A percentile compares a stretch with the other conserved stretches of the same genome.
Conservation (phyloP, 2,113 vertebrate genomes). For the Clarias gariepinus region DNA sequence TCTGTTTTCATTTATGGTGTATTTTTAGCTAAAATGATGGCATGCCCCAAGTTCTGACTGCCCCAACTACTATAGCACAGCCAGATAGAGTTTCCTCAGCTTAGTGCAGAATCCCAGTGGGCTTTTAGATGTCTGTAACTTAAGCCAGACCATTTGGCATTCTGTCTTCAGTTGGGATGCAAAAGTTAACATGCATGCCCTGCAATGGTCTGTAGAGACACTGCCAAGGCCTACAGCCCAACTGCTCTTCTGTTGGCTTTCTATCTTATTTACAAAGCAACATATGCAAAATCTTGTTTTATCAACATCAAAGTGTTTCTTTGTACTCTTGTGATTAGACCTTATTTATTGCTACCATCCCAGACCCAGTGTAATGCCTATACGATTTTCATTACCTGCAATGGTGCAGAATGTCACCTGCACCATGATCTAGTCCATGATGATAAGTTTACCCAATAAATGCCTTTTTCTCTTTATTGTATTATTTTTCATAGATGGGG, state of each 20-base stretch:
- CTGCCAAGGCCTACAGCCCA: not conserved
- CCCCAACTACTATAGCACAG: not conserved
- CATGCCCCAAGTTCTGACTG: constrained; percentile 26
- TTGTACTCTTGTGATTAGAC: not conserved
- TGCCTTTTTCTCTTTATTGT: too few species aligned
- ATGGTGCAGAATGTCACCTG: not conserved
- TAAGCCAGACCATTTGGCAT: constrained; percentile 28
- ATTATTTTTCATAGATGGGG: too few species aligned
- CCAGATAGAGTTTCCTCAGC: constrained; percentile 24
- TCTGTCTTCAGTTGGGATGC: not conserved
- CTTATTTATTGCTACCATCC: not conserved
- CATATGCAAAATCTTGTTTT: constrained; percentile 3
- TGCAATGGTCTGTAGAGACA: not conserved
- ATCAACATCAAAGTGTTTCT: not conserved
- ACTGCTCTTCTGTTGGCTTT: not conserved
- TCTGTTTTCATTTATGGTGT: constrained; percentile 7
- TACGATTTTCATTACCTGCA: not conserved
- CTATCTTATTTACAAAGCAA: constrained; percentile 19
- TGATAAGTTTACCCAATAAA: too few species aligned
- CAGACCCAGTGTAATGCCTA: not conserved
- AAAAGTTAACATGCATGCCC: not conserved
- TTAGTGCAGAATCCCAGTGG: constrained; percentile 15
- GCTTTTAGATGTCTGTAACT: constrained; percentile 22
- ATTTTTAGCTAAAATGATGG: constrained; percentile 32
- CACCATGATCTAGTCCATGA: not conserved